Percentiles rank a stretch among this genome's conserved stretches.
Conservation (phyloP, 2,797 vertebrate species). For the Rhodeus uyekii region DNA sequence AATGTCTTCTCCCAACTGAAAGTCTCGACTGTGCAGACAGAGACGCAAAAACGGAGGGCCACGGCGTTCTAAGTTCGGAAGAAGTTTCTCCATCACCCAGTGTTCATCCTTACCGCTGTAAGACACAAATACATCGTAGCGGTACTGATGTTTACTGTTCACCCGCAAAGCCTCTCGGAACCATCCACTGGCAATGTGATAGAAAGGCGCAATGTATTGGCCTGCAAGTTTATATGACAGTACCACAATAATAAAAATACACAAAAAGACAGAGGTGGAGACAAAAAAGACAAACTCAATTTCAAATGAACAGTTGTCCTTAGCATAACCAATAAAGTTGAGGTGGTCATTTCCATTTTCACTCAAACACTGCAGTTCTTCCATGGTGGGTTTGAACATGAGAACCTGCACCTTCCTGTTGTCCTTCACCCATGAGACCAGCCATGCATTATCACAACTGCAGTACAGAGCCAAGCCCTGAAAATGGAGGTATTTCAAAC, state of each 20-base stretch:
- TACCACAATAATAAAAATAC: neutral
- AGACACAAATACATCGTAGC: constrained; percentile 72
- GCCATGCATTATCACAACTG: constrained; percentile 29
- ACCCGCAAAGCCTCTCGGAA: constrained; percentile 44
- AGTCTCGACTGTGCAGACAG: constrained; percentile 63
- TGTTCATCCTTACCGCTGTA: constrained; percentile 67
- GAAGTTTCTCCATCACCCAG: constrained; percentile 69
- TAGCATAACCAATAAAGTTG: constrained; percentile 20
- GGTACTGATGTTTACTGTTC: constrained; percentile 44
- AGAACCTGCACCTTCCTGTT: constrained; percentile 2
- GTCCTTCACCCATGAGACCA: constrained; percentile 4
- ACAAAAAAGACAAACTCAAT: constrained; percentile 9
- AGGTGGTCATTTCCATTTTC: neutral
- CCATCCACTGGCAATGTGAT: constrained; percentile 20
- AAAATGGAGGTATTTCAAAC: neutral
- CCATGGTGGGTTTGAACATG: neutral
- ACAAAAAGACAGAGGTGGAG: neutral
- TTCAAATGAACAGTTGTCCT: constrained; percentile 1
- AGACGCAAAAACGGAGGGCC: constrained; percentile 54
- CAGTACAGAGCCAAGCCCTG: neutral
- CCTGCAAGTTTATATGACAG: neutral
- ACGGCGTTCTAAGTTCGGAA: constrained; percentile 56
- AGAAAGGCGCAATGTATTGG: neutral
- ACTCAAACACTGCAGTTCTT: constrained; percentile 10
- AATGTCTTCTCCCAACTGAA: constrained; percentile 58